Base-by-base conservation (phyloP, 2,888 invertebrate species). In the Chorisops tibialis region DNA sequence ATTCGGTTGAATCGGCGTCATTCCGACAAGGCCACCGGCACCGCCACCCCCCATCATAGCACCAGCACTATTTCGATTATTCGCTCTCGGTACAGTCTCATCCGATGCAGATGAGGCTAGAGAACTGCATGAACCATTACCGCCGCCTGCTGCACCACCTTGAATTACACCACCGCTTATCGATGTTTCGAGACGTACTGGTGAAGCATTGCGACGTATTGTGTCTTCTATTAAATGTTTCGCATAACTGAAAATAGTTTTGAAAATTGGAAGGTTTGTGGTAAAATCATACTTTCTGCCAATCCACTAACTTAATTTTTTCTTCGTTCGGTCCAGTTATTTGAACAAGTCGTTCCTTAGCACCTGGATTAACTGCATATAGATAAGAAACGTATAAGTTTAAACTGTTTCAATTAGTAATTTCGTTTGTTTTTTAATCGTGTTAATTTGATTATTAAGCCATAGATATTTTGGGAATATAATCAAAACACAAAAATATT, bases 151-250 rank as follows among this genome's bases (percentile, higher is more conserved):
- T 39, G 68, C 67, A 30, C 68, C 70, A 38, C 66, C 68, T 56
- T 69, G 70, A 59, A 72, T 74, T 49, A 71, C 72, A 56, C 56
- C 56, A 43, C 56, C 56, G 50, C 69, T 70, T 59, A 81, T 81
- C 56, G 81, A 79, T 63, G 83, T 82, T 67, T 88, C 84, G 69
- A 85, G 80, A 70, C 91, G 84, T 70, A 93, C 90, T 58, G 95
- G 94, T 54, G 95, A 96, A 69, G 94, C 93, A 81, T 96, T 96
- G 74, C 95, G 87, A 68, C 93, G 86, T 73, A 96, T 96, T 67
- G 96, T 96, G 75, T 96, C 95, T 76, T 94, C 95, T 74, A 96
- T 96, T 75, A 96, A 81, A 76, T 91, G 89, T 78, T 94, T 94
- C 43, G 96, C 96, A 77, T 91, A 89, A 73, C 93, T 93, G 71